phyloP scores from a whole-genome alignment of 2,797 vertebrate species.

The Parauchenoglanis punctatus region DNA sequence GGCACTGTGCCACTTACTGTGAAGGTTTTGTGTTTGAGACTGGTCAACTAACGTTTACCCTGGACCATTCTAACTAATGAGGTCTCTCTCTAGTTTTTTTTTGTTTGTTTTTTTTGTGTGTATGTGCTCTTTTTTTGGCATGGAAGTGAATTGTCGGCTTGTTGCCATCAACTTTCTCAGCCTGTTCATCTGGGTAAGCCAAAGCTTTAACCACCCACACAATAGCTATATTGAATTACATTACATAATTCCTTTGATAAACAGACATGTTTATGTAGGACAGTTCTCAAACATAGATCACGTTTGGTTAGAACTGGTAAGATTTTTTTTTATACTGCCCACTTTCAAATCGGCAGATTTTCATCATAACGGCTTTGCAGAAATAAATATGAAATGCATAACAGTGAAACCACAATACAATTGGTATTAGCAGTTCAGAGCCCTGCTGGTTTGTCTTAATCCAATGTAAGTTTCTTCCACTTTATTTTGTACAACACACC shows the following conservation, averaged over 20 bases:
- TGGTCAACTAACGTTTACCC: slow-evolving; percentile 65
- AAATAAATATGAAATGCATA: background rate
- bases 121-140: slow-evolving; percentile 31
- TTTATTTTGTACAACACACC: slow-evolving; percentile 16
- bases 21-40: slow-evolving; percentile 58
- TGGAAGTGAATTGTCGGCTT: slow-evolving; percentile 47
- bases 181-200: slow-evolving; percentile 41
- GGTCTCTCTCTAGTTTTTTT: slow-evolving; percentile 33
- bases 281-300: slow-evolving; percentile 42
- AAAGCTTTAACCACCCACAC: slow-evolving; percentile 41
- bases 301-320: slow-evolving; percentile 19
- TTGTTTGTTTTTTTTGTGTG: background rate
- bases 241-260: slow-evolving; percentile 49
- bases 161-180: slow-evolving; percentile 21
- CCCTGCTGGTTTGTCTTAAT: background rate
- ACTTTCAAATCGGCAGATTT: slow-evolving; percentile 2
- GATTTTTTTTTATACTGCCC: background rate
- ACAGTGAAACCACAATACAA: background rate
- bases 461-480: slow-evolving; percentile 1
- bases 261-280: slow-evolving; percentile 47
- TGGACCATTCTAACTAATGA: slow-evolving; percentile 55
- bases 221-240: slow-evolving; percentile 46
- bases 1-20: slow-evolving; percentile 35
- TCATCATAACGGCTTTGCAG: background rate
- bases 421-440: background rate